These are phyloP conservation scores for Trachelus troglodyta DNA, from an alignment of 2,888 invertebrate genomes.

Conservation along the genomic window DNA sequence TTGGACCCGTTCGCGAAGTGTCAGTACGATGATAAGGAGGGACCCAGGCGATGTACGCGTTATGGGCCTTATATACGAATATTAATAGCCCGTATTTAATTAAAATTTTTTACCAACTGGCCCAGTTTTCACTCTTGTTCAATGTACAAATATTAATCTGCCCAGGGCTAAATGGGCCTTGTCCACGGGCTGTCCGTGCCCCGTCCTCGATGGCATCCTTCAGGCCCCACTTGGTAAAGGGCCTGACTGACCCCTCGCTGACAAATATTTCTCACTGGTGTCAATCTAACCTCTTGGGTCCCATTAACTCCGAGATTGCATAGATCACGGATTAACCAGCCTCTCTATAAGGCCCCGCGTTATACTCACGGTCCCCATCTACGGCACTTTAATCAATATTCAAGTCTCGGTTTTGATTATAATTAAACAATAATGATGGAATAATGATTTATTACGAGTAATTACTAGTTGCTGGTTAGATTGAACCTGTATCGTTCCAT, in stretches of 20 bases:
- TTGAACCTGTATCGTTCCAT: constrained; percentile 26
- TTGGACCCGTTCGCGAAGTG: constrained; percentile 1
- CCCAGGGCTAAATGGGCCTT: background rate
- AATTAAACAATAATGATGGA: constrained; percentile 61
- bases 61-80: constrained; percentile 9
- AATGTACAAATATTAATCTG: constrained; percentile 19
- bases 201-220: background rate
- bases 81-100: constrained; percentile 28
- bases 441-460: constrained; percentile 60
- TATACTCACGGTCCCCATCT: constrained; percentile 2
- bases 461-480: constrained; percentile 54
- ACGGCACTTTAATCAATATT: constrained; percentile 54
- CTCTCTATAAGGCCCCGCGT: background rate
- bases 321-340: background rate
- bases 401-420: constrained; percentile 58
- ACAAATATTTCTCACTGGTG: background rate
- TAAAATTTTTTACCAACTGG: constrained; percentile 20
- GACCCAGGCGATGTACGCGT: background rate
- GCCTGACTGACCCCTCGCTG: background rate
- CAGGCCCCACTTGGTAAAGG: background rate
- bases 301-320: background rate
- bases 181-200: background rate
- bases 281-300: background rate
- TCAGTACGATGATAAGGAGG: background rate
- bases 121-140: constrained; percentile 22